Base-by-base conservation (phyloP, 2,888 invertebrate species). In the Steinernema hermaphroditum region DNA sequence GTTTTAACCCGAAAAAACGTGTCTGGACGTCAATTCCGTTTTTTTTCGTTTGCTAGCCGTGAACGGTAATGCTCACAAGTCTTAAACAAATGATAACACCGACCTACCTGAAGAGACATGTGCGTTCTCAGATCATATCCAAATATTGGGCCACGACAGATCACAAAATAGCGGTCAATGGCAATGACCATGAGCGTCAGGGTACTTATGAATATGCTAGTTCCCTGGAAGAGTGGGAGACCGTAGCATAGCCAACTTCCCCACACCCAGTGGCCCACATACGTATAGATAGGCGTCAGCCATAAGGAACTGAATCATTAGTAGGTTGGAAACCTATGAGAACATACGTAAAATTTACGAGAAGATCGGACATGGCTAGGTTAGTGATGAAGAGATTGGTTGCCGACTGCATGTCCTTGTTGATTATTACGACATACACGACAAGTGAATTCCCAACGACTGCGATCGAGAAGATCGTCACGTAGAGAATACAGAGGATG, bases 361-460 rank as follows among this genome's bases (percentile, higher is more conserved):
- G 89, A 68, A 97, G 93, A 87, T 98, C 97, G 9, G 95, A 94
- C 41, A 96, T 89, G 0, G 97, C 97, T 82, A 98, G 89, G 87
- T 97, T 97, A 50, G 94, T 93, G 86, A 97, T 97, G 89, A 97
- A 97, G 70, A 95, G 91, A 87, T 97, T 97, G 2, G 97, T 97
- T 44, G 97, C 96, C 0, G 96, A 95, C 87, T 96, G 96, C 96
- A 97, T 96, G 34, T 93, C 92, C 80, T 92, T 92, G 88, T 95
- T 96, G 37, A 94, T 90, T 43, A 93, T 90, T 6, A 98, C 96
- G 19, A 97, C 95, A 86, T 92, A 96, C 85, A 94, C 94, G 27
- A 97, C 96, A 22, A 97, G 89, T 0, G 92, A 90, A 88, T 96
- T 96, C 0, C 96, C 96, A 81, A 92, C 91, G 0, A 94, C 89